Evolutionary conservation across 2,888 invertebrate species (phyloP).

Genomic region (Ptilodon capucinus): DNA sequence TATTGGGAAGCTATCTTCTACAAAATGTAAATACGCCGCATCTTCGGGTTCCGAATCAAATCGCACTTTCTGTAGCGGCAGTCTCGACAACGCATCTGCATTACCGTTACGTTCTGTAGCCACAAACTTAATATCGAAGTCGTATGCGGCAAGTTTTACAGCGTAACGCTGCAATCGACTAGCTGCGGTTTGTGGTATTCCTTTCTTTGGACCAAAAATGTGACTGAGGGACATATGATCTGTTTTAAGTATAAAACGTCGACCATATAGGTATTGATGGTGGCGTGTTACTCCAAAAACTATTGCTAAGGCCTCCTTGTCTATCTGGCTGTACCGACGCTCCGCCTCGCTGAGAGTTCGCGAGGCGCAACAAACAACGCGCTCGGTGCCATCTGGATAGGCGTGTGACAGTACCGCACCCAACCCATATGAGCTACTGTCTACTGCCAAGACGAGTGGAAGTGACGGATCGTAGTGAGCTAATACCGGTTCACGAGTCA

Average conservation of each 20-base stretch:
- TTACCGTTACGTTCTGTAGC: conserved; percentile 1
- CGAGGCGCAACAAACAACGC: conserved; percentile 8
- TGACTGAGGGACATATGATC: conserved; percentile 9
- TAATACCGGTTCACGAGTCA: conserved; percentile 10
- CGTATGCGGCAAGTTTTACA: conserved; percentile 5
- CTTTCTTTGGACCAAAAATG: conserved; percentile 11
- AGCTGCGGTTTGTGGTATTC: conserved; percentile 11
- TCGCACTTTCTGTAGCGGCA: conserved; percentile 1
- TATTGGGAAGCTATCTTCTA: conserved; percentile 8
- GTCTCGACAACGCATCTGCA: conserved; percentile 4
- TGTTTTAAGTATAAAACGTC: conserved; percentile 8
- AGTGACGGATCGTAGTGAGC: conserved; percentile 21
- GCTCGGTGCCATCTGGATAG: conserved; percentile 18
- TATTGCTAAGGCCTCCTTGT: conserved; percentile 12
- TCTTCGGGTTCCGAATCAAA: conserved; percentile 1
- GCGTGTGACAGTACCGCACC: conserved; percentile 25
- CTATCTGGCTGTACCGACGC: conserved; percentile 8
- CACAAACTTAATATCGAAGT: conserved; percentile 2
- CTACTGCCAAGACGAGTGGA: conserved; percentile 19
- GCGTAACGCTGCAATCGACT: conserved; percentile 12
- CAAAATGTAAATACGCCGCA: conserved; percentile 4
- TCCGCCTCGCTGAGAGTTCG: conserved; percentile 12
- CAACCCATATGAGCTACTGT: conserved; percentile 23
- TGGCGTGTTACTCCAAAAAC: conserved; percentile 7
- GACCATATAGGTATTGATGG: conserved; percentile 11